Percentiles rank a stretch among this genome's conserved stretches.
These are phyloP conservation scores for Lagopus leucura DNA, from an alignment of 2,113 vertebrate species.

Conservation along the genomic window DNA sequence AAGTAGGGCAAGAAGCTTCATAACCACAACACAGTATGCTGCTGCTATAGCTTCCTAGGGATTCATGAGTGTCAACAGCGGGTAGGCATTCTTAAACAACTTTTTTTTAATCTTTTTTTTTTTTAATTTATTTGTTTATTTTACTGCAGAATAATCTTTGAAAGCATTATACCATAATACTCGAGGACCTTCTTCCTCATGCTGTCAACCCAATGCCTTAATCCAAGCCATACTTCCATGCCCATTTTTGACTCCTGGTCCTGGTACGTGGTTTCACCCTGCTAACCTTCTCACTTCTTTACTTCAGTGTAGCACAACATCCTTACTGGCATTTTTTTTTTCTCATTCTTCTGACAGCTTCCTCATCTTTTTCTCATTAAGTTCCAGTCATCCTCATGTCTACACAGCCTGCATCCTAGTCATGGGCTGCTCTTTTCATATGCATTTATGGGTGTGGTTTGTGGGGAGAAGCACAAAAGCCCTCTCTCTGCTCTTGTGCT, in stretches of 20 bases:
- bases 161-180: not conserved
- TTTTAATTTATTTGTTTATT: not conserved
- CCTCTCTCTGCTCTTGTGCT: not conserved
- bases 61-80: not conserved
- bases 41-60: not conserved
- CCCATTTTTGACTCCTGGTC: not conserved
- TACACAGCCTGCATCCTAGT: not conserved
- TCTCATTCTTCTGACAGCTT: not conserved
- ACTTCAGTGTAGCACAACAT: not conserved
- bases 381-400: not conserved
- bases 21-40: accelerated
- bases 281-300: not conserved
- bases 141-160: not conserved
- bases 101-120: not conserved
- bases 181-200: not conserved
- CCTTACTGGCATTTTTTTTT: not conserved
- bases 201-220: not conserved
- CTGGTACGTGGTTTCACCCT: not conserved
- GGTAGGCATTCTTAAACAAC: not conserved
- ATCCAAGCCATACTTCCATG: not conserved
- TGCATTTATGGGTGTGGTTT: not conserved
- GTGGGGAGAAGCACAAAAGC: not conserved
- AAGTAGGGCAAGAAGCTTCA: not conserved
- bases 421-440: not conserved
- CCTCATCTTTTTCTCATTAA: not conserved